Evolutionary conservation across 2,797 vertebrate genomes (phyloP), one percentile per base, ranked within the genome.

Genomic region (Neopelma chrysocephalum): DNA sequence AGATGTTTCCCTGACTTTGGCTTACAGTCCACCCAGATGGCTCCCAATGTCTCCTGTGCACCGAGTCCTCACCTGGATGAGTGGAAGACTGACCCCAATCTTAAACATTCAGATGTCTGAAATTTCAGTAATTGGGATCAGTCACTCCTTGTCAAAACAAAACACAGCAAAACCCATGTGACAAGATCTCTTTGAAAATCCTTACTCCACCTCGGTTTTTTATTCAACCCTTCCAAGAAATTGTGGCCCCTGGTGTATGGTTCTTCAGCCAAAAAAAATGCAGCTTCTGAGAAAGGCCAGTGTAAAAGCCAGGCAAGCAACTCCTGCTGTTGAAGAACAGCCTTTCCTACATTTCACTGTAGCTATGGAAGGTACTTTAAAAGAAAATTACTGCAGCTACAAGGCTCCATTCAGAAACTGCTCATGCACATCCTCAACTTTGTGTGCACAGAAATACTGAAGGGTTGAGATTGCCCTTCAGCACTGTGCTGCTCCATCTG

Each of bases 341-440:
- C 34, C 12, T 75, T 38, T 58, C 47, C 47, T 84, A 12, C 22
- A 31, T 56, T 45, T 56, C 16, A 5, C 9, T 12, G 21, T 9
- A 15, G 70, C 58, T 40, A 78, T 45, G 62, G 66, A 89, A 70
- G 81, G 34, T 7, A 21, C 5, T 53, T 76, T 79, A 91, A 72
- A 81, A 72, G 31, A 83, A 87, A 88, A 94, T 56, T 87, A 65
- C 42, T 84, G 68, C 48, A 84, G 78, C 50, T 43, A 69, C 40
- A 83, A 88, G 26, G 58, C 38, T 83, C 42, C 51, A 68, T 50
- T 68, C 6, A 16, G 78, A 84, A 90, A 57, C 22, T 65, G 71
- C 48, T 90, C 56, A 5, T 15, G 64, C 71, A 73, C 34, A 68
- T 87, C 91, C 70, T 77, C 65, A 79, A 16, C 45, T 77, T 36